Evolutionary conservation across 92 coral and sea anemone species (phyloP), one percentile per base, ranked within the genome.

Genomic region (Heliopora coerulea): DNA sequence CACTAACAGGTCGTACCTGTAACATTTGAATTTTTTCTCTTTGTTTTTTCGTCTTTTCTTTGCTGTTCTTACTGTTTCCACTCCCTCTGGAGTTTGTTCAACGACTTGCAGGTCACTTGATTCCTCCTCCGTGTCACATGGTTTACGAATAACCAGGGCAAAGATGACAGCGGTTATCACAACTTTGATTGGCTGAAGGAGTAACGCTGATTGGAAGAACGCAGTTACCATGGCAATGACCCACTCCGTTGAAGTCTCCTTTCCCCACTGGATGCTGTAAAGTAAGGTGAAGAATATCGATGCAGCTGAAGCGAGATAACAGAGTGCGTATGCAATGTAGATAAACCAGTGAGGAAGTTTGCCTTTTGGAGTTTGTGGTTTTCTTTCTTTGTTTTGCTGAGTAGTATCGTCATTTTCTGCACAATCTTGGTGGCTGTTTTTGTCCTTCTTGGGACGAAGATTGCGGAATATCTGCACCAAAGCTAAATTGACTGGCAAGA

Each of bases 161-260:
- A 92, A 92, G 20, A 92, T 66, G 48, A 92, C 65, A 29, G 97
- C 87, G n/a, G 79, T 80, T 41, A 84, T 25, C 1, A 92, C 70
- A 50, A 92, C 97, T 67, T 92, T 92, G 41, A 92, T 60, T 30
- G 97, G 97, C 79, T 92, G 97, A 17, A 92, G 86, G 34, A 92
- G 80, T 23, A 92, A 82, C 33, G 85, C 91, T 0, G 96, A 89
- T 72, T 92, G 96, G 60, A 86, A 78, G 78, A 92, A 92, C 1
- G 97, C 86, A 40, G 87, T 83, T 35, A 89, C 89, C 57, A 92
- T 89, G 28, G 96, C 88, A 28, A 85, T 57, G n/a, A 92, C 83
- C 97, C 97, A 92, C 32, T 92, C 72, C 46, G 86, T 92, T 14
- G 97, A 89, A 9, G 83, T 68, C 56, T 87, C 96, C 12, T 91